A percentile compares a stretch with the other conserved stretches of the same genome.
Evolutionary conservation across 1,140 invertebrate genomes (phyloP).

Genomic region (Scaptomyza hsui): DNA sequence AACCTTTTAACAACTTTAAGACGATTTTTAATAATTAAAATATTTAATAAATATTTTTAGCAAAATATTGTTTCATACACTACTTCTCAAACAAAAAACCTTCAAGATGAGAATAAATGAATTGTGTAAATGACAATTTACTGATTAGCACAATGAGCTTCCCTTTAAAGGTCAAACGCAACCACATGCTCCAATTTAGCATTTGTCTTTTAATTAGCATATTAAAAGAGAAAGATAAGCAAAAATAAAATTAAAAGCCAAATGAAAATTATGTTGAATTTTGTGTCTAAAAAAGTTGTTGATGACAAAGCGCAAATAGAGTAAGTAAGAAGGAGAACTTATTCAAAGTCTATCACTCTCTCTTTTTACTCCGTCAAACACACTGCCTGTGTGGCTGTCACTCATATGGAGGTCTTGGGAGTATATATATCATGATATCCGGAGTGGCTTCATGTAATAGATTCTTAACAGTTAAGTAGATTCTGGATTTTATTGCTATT

Average conservation of each 20-base stretch:
- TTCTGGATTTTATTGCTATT: constrained; percentile 49
- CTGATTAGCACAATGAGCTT: too few relatives aligned
- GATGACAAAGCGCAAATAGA: background rate
- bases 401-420: background rate
- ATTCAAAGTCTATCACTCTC: background rate
- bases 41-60: too few relatives aligned
- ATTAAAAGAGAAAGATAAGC: constrained; percentile 20
- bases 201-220: constrained; percentile 46
- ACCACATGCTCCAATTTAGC: constrained; percentile 12
- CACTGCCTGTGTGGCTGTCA: background rate
- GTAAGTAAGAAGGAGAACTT: background rate
- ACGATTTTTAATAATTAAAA: too few relatives aligned
- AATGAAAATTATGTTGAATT: constrained; percentile 29
- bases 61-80: too few relatives aligned
- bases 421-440: constrained; percentile 21
- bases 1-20: too few relatives aligned
- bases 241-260: constrained; percentile 1
- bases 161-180: too few relatives aligned
- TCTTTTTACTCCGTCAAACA: background rate
- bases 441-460: constrained; percentile 44
- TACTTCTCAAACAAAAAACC: too few relatives aligned
- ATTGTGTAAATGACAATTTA: too few relatives aligned
- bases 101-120: too few relatives aligned
- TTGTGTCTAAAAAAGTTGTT: constrained; percentile 13
- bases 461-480: constrained; percentile 54